phyloP scores from a whole-genome alignment of 2,888 invertebrate genomes.

The Drosophila trichaetosa region DNA sequence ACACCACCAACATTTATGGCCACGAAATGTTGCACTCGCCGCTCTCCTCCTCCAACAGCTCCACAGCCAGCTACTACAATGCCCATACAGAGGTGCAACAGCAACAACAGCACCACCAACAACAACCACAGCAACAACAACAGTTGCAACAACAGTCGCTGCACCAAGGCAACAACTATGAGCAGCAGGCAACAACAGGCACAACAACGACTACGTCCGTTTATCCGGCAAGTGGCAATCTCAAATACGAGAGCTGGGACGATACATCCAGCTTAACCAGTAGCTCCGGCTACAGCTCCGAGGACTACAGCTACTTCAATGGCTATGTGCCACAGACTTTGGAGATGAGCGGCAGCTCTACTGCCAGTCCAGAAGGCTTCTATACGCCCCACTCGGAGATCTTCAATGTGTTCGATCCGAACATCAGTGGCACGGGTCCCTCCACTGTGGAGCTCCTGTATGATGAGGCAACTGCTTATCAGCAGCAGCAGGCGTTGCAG shows the following conservation, averaged over 20 bases:
- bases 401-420: slow-evolving; percentile 77
- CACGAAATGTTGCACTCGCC: slow-evolving; percentile 72
- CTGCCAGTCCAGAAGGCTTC: slow-evolving; percentile 49
- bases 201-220: slow-evolving; percentile 4
- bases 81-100: slow-evolving; percentile 33
- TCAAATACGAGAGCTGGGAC: slow-evolving; percentile 83
- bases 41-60: slow-evolving; percentile 66
- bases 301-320: slow-evolving; percentile 79
- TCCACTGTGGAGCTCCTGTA: slow-evolving; percentile 62
- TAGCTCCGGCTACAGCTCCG: slow-evolving; percentile 82
- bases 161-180: slow-evolving; percentile 24
- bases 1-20: slow-evolving; percentile 33
- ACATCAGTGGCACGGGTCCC: slow-evolving; percentile 40
- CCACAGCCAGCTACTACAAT: slow-evolving; percentile 57
- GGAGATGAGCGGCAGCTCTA: slow-evolving; percentile 53
- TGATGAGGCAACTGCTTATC: slow-evolving; percentile 62
- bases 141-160: slow-evolving; percentile 25
- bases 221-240: slow-evolving; percentile 45
- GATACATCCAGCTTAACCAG: slow-evolving; percentile 84
- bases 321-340: slow-evolving; percentile 52
- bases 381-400: slow-evolving; percentile 73
- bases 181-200: slow-evolving; percentile 18
- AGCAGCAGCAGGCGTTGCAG: slow-evolving; percentile 45
- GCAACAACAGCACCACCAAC: slow-evolving; percentile 42
- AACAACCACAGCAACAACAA: slow-evolving; percentile 21